Percentiles rank a stretch among this genome's conserved stretches.
phyloP scores from a whole-genome alignment of 2,888 invertebrate species.

The Nycteola revayana region DNA sequence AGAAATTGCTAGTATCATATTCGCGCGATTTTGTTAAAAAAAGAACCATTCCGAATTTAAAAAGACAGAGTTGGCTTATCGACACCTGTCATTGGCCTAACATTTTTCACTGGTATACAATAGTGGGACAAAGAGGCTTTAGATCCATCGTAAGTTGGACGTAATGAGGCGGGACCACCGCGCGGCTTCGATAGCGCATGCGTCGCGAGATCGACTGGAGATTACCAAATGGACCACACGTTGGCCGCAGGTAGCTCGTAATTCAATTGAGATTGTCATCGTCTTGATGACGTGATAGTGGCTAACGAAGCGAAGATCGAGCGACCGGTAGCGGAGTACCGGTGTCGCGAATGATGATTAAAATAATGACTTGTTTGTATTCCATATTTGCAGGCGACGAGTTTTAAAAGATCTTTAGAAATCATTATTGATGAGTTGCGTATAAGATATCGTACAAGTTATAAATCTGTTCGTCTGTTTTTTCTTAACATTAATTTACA shows the following conservation, averaged over 20 bases:
- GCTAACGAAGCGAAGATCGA: conserved; percentile 76
- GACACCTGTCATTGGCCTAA: conserved; percentile 69
- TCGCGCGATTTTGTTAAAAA: conserved; percentile 40
- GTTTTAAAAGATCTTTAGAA: conserved; percentile 28
- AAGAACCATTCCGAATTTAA: conserved; percentile 17
- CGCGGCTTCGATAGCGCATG: conserved; percentile 65
- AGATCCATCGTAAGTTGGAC: conserved; percentile 55
- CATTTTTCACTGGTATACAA: conserved; percentile 76
- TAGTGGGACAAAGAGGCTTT: conserved; percentile 59
- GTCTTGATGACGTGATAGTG: conserved; percentile 73
- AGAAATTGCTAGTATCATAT: conserved; percentile 55
- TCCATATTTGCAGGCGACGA: conserved; percentile 24
- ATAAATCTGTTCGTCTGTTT: too few relatives aligned
- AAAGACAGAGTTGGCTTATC: conserved; percentile 59
- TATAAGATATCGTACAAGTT: too few relatives aligned
- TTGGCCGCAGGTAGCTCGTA: conserved; percentile 76
- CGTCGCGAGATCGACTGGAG: conserved; percentile 70
- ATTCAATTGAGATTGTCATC: conserved; percentile 82
- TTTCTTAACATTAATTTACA: too few relatives aligned
- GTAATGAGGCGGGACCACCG: conserved; percentile 79
- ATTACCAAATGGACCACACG: conserved; percentile 79
- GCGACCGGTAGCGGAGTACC: conserved; percentile 61
- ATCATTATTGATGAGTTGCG: too few relatives aligned
- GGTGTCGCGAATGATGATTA: conserved; percentile 49
- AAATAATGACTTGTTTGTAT: conserved; percentile 38